phyloP scores from a whole-genome alignment of 2,888 invertebrate genomes.

The Dynastes tityus region DNA sequence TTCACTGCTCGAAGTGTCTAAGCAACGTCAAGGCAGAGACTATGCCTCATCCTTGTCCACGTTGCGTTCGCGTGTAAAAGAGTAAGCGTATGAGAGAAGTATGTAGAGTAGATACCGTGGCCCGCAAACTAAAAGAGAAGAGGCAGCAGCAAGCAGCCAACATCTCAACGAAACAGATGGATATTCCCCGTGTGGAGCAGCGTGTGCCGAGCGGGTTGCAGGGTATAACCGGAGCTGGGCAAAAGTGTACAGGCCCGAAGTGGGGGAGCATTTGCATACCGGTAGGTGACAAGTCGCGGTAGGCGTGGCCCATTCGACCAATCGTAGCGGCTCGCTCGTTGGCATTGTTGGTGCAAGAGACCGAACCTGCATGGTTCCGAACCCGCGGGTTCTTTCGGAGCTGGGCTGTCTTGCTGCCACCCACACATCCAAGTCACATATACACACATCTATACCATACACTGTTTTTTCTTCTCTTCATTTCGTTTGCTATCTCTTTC shows the following conservation, averaged over 20 bases:
- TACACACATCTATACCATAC: slow-evolving; percentile 51
- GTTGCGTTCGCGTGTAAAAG: slow-evolving; percentile 14
- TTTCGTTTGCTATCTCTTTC: slow-evolving; percentile 21
- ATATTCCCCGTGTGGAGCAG: slow-evolving; percentile 38
- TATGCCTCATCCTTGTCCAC: slow-evolving; percentile 2
- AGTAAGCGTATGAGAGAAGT: neutral
- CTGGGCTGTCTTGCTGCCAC: slow-evolving; percentile 59
- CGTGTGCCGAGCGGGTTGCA: slow-evolving; percentile 55
- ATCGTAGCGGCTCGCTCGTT: slow-evolving; percentile 63
- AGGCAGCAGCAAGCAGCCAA: slow-evolving; percentile 10
- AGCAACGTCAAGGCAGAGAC: neutral
- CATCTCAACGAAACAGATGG: slow-evolving; percentile 20
- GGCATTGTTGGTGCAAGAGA: slow-evolving; percentile 66
- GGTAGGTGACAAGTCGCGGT: slow-evolving; percentile 72
- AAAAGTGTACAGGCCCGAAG: slow-evolving; percentile 46
- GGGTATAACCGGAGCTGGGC: slow-evolving; percentile 46
- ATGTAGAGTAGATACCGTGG: slow-evolving; percentile 27
- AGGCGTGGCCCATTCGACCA: slow-evolving; percentile 67
- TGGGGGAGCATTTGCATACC: slow-evolving; percentile 71
- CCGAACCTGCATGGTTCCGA: slow-evolving; percentile 69
- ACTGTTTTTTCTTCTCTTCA: slow-evolving; percentile 32
- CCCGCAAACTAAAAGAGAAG: slow-evolving; percentile 32
- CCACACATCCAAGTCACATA: slow-evolving; percentile 59
- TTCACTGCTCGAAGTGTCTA: slow-evolving; percentile 27
- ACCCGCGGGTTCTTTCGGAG: slow-evolving; percentile 61